Percentiles rank a stretch among this genome's conserved stretches.
Conservation (phyloP, 2,113 vertebrate genomes). For the western clawed frog (Xenopus tropicalis) region DNA sequence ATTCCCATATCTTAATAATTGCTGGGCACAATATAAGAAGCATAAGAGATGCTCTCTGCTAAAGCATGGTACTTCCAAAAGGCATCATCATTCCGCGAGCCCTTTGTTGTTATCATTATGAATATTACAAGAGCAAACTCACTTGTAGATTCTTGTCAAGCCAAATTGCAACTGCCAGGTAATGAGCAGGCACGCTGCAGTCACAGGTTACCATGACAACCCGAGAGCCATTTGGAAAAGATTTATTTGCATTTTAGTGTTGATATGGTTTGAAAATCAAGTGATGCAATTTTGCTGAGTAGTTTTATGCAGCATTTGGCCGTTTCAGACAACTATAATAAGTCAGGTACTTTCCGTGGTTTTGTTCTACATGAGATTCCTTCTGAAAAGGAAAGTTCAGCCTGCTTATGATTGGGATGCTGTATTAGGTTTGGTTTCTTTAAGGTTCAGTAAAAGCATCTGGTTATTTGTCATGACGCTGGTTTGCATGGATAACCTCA, state of each 20-base stretch:
- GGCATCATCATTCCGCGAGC: background rate
- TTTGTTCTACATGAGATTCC: background rate
- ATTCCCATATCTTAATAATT: too few relatives aligned
- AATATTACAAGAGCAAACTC: slow-evolving; percentile 15
- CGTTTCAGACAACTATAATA: background rate
- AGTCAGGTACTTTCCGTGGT: slow-evolving; percentile 8
- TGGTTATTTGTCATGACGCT: too few relatives aligned
- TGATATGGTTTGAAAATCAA: slow-evolving; percentile 24
- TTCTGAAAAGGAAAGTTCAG: background rate
- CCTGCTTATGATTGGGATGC: too few relatives aligned
- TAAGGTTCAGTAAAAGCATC: too few relatives aligned
- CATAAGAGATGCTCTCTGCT: too few relatives aligned
- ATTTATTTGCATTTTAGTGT: slow-evolving; percentile 17
- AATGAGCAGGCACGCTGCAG: slow-evolving; percentile 27
- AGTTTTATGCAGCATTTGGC: background rate
- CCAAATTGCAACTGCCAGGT: slow-evolving; percentile 31
- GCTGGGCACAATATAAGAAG: too few relatives aligned
- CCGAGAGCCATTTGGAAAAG: slow-evolving; percentile 19
- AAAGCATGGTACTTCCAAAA: background rate
- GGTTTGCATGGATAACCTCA: too few relatives aligned
- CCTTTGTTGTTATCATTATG: background rate
- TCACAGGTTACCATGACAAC: slow-evolving; percentile 33
- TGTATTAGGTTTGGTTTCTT: too few relatives aligned
- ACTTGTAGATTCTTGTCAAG: slow-evolving; percentile 21
- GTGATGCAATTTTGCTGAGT: slow-evolving; percentile 14